Evolutionary conservation across 1,140 invertebrate species (phyloP).

Genomic region (Anastatus disparis): DNA sequence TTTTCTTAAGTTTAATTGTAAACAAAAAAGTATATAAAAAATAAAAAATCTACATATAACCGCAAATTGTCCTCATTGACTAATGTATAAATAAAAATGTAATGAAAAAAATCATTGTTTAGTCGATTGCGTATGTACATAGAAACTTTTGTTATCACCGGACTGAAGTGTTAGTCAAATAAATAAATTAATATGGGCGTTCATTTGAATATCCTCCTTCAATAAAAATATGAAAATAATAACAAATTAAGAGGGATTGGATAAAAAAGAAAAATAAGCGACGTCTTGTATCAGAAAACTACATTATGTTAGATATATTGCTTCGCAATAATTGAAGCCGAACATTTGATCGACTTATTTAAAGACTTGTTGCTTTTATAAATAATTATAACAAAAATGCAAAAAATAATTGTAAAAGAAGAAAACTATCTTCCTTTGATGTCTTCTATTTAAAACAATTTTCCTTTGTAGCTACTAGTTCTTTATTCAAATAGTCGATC

Average conservation of each 20-base stretch:
- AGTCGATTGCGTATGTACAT: constrained; percentile 38
- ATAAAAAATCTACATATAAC: constrained; percentile 7
- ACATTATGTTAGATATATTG: constrained; percentile 37
- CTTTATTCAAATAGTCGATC: constrained; percentile 5
- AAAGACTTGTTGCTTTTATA: constrained; percentile 16
- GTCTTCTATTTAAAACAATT: constrained; percentile 19
- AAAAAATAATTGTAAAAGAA: constrained; percentile 10
- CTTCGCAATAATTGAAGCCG: constrained; percentile 26
- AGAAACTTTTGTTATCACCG: constrained; percentile 44
- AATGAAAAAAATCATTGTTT: constrained; percentile 23
- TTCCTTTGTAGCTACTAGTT: background rate
- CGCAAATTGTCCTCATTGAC: constrained; percentile 15
- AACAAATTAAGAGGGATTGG: constrained; percentile 14
- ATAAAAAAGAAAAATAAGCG: constrained; percentile 10
- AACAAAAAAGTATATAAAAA: background rate
- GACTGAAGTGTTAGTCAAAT: constrained; percentile 45
- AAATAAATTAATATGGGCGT: constrained; percentile 14
- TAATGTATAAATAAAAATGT: constrained; percentile 22
- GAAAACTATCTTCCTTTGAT: constrained; percentile 20
- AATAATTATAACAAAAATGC: background rate
- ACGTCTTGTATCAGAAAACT: constrained; percentile 32
- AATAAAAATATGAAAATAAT: background rate
- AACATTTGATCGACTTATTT: constrained; percentile 12
- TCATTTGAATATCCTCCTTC: constrained; percentile 10
- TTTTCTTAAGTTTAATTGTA: constrained; percentile 31